These are phyloP conservation scores for Dolichomitus sp. DNA, from an alignment of 2,888 invertebrate genomes.

Conservation along the genomic window DNA sequence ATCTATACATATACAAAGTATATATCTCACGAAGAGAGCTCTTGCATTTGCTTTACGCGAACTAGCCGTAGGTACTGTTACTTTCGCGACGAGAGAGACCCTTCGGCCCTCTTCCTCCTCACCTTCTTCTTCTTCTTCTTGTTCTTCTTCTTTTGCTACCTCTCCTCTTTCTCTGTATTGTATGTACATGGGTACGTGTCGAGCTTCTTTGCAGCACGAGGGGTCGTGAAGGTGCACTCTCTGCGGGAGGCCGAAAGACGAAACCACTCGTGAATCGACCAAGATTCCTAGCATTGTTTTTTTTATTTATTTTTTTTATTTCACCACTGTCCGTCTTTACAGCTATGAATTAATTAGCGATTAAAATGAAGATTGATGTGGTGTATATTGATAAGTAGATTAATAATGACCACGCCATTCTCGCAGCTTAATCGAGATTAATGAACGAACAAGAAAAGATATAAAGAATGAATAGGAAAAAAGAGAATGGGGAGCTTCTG, in stretches of 20 bases:
- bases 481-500: neutral
- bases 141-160: neutral
- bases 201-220: slow-evolving; percentile 39
- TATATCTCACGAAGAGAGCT: slow-evolving; percentile 58
- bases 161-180: slow-evolving; percentile 22
- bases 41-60: slow-evolving; percentile 81
- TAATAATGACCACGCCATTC: slow-evolving; percentile 5
- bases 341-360: slow-evolving; percentile 26
- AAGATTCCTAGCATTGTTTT: slow-evolving; percentile 39
- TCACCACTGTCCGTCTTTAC: neutral
- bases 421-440: slow-evolving; percentile 63
- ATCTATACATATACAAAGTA: slow-evolving; percentile 7
- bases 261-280: slow-evolving; percentile 66
- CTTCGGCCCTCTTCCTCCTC: slow-evolving; percentile 76
- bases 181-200: slow-evolving; percentile 34
- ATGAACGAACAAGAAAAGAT: slow-evolving; percentile 51
- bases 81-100: slow-evolving; percentile 81
- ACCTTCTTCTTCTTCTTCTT: slow-evolving; percentile 26
- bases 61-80: slow-evolving; percentile 84
- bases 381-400: neutral
- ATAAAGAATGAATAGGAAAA: neutral
- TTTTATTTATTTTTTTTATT: slow-evolving; percentile 1
- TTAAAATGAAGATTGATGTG: slow-evolving; percentile 59
- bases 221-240: slow-evolving; percentile 46
- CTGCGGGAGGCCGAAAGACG: slow-evolving; percentile 52